Base-by-base conservation (phyloP, 2,113 vertebrate species). In the Dipodomys spectabilis region DNA sequence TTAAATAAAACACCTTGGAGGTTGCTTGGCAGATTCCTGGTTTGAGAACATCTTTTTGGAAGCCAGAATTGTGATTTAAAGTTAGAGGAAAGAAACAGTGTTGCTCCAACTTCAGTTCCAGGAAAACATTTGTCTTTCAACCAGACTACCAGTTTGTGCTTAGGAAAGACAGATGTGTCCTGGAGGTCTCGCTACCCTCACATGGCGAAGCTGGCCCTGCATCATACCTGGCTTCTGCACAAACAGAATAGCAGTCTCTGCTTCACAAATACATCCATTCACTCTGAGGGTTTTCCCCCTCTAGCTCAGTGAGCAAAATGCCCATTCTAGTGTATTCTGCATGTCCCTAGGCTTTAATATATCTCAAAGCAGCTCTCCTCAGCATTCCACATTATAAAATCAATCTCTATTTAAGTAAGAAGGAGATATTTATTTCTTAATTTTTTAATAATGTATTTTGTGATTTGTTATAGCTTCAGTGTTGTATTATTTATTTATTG, bases 371-470 rank as follows among this genome's bases (percentile, higher is more conserved):
- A 96, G 92, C 94, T 91, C 82, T 98, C 81, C 96, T 98, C 97
- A 98, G 97, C 95, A 94, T 93, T 97, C 88, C 88, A 68, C 93
- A 89, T 97, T 97, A 97, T 94, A 98, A 98, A 98, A 98, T 98
- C 97, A 98, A 98, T 98, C 97, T 98, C 97, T 98, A 97, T 97
- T 98, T 98, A 97, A 97, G 97, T 97, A 97, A 98, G 93, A 97
- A 86, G 88, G 23, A 64, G 97, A 97, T 97, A 97, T 97, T 98
- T 98, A 97, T 98, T 98, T 98, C 93, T 98, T 98, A 97, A 97
- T 98, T 98, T 98, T 98, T 98, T 98, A 98, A 97, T 97, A 98
- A 98, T 97, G 94, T 96, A 97, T 98, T 98, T 98, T 97, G 95
- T 98, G 98, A 98, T 98, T 98, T 98, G 96, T 97, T 98, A 96